Percentiles rank a stretch among this genome's conserved stretches.
phyloP scores from a whole-genome alignment of 2,797 vertebrate species.

The Spinus pinus region DNA sequence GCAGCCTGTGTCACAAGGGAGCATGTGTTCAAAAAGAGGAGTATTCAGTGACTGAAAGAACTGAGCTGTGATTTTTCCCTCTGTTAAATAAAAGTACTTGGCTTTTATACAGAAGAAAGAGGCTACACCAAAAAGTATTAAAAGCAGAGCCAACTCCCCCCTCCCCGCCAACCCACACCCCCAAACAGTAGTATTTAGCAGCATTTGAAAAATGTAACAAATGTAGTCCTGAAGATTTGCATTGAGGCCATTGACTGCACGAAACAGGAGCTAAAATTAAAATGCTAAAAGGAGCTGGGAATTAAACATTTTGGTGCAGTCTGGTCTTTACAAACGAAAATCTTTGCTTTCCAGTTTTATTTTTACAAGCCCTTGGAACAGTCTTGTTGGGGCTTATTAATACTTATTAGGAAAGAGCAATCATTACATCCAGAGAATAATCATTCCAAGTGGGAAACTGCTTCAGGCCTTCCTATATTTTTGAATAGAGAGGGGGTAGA shows the following conservation, averaged over 20 bases:
- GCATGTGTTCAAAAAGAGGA: not conserved
- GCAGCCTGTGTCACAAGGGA: not conserved
- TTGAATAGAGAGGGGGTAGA: not conserved
- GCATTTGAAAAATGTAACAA: not conserved
- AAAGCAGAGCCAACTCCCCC: not conserved
- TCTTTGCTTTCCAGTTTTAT: not conserved
- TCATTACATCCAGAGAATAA: not conserved
- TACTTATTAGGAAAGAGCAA: not conserved
- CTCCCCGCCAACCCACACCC: accelerated
- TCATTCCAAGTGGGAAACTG: not conserved
- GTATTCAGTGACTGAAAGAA: not conserved
- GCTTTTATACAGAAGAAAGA: not conserved
- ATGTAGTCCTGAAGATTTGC: not conserved
- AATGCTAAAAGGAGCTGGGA: not conserved
- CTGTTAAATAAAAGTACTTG: not conserved
- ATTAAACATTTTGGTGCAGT: not conserved
- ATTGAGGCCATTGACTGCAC: not conserved
- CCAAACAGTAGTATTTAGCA: not conserved
- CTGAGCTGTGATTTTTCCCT: not conserved
- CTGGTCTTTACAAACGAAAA: not conserved
- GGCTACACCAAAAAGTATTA: not conserved
- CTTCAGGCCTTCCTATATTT: not conserved
- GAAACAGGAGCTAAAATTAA: not conserved
- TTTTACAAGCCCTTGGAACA: not conserved
- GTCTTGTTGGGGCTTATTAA: not conserved